Base-by-base conservation (phyloP, 1,140 invertebrate species). In the Subanguina moxae region DNA sequence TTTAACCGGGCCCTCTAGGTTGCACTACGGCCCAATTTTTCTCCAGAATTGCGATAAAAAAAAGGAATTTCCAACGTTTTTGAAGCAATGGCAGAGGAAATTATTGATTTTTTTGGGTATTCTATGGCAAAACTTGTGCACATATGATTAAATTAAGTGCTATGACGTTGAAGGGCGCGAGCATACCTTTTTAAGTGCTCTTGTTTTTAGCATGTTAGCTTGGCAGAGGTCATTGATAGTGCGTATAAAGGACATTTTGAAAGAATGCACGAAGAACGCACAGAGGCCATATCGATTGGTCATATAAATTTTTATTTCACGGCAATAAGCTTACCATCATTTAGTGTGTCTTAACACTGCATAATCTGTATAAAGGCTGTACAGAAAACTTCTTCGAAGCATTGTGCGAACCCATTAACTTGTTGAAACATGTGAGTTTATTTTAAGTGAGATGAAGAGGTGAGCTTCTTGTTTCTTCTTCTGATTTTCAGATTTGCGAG, bases 401-500 rank as follows among this genome's bases (percentile, higher is more conserved):
- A 30, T 17, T 74, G 21, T 74, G 73, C 62, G n/a, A 43, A 27
- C 73, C 73, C 19, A 76, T 74, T 56, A 21, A 52, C 15, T 62
- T 74, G n/a, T 28, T 61, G 38, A 64, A 76, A 56, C 15, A 28
- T 21, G 69, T 71, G 48, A n/a, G 52, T 30, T 62, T 46, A 17
- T 58, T 9, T 67, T 67, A 15, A 27, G 17, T n/a, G n/a, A n/a
- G n/a, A n/a, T n/a, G n/a, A n/a, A n/a, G n/a, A n/a, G n/a, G n/a
- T n/a, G n/a, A n/a, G 19, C 21, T 28, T 38, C 32, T 25, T n/a
- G 15, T 43, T 43, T n/a, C n/a, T n/a, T n/a, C n/a, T n/a, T n/a
- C n/a, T n/a, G n/a, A n/a, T 11, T 67, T 70, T 61, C 9, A 78
- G 65, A 19, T 73, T 15, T 75, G 73, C 52, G 59, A 77, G 30